A percentile compares a stretch with the other conserved stretches of the same genome.
These are phyloP conservation scores for Agelas oroides DNA, from an alignment of 37 sponge, comb jelly and placozoan species.

Conservation along the genomic window DNA sequence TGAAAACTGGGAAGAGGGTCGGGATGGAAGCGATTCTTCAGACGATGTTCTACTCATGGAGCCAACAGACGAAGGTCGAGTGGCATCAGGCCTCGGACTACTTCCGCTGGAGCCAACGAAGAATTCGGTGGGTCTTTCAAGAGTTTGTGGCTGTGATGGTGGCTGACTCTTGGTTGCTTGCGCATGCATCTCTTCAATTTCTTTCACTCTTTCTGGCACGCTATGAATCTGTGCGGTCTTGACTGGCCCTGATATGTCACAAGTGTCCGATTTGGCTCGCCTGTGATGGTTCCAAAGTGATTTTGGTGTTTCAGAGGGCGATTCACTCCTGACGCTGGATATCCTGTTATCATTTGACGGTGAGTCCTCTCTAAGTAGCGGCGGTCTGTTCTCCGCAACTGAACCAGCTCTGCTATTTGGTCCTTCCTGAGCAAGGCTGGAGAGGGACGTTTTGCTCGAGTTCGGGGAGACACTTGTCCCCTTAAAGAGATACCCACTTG, in stretches of 20 bases:
- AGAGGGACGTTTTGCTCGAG: background rate
- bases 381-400: too few relatives aligned
- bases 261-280: conserved; percentile 1
- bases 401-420: too few relatives aligned
- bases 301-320: too few relatives aligned
- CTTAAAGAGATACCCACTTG: background rate
- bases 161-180: background rate
- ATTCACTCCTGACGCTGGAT: too few relatives aligned
- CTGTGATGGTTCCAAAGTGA: background rate
- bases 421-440: background rate
- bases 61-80: background rate
- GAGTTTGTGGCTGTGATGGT: background rate
- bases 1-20: too few relatives aligned
- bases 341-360: too few relatives aligned
- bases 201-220: conserved; percentile 75
- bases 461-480: background rate
- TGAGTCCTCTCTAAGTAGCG: too few relatives aligned
- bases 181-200: conserved; percentile 61
- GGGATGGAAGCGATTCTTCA: conserved; percentile 9
- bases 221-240: conserved; percentile 64
- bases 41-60: conserved; percentile 27
- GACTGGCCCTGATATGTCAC: conserved; percentile 18
- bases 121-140: background rate
- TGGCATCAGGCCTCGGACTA: background rate
- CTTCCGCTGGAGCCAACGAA: background rate